These are phyloP conservation scores for Lateolabrax maculatus DNA, from an alignment of 2,797 vertebrate genomes.

Conservation along the genomic window DNA sequence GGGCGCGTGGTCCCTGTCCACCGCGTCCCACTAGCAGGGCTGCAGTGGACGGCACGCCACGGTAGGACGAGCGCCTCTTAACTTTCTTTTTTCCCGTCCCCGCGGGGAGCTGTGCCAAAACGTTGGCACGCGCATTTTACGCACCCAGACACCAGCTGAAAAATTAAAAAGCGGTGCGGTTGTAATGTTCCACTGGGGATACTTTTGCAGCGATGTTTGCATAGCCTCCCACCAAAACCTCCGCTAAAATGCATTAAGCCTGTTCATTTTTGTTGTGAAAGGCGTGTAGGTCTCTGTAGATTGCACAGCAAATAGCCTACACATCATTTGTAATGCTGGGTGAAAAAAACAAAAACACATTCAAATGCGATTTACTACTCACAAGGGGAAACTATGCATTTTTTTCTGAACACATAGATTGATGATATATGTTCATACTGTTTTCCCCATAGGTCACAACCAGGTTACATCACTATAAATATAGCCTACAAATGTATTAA, in stretches of 20 bases:
- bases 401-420: neutral
- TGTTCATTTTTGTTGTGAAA: conserved; percentile 1
- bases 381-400: neutral
- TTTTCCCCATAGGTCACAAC: neutral
- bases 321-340: conserved; percentile 8
- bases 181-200: neutral
- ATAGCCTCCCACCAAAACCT: neutral
- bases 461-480: conserved; percentile 3
- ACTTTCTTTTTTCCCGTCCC: conserved; percentile 4
- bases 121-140: conserved; percentile 42
- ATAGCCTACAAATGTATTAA: neutral
- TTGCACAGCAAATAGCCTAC: neutral
- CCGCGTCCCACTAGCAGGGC: conserved; percentile 90
- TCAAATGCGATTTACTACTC: neutral
- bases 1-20: conserved; percentile 96
- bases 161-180: neutral
- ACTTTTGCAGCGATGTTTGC: neutral
- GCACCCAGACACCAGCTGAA: conserved; percentile 20
- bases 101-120: conserved; percentile 21
- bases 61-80: conserved; percentile 70
- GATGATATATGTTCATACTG: neutral
- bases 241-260: neutral
- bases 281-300: neutral
- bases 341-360: neutral
- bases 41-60: conserved; percentile 43